Base-by-base conservation (phyloP, 1,140 invertebrate species). In the Stenopsyche tienmushanensis region DNA sequence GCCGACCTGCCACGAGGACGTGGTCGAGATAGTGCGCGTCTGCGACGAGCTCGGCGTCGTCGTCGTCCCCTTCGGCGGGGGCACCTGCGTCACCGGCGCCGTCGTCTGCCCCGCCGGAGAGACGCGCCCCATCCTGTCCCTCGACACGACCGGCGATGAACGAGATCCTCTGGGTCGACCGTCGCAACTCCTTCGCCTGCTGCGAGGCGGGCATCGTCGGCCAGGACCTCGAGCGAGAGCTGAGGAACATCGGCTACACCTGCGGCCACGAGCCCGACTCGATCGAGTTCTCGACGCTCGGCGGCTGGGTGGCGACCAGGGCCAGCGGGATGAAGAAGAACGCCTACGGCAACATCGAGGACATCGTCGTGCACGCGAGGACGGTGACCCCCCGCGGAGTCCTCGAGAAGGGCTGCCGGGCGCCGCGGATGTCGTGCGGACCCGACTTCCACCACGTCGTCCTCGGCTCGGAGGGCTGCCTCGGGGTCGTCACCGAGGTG, bases 291-390 rank as follows among this genome's bases (percentile, higher is more conserved):
- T 94, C 91, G 8, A 98, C 96, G 69, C 81, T 99, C 10, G 97
- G 97, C 10, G 97, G 97, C 15, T 99, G 97, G 97, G 93, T 99
- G 10, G 95, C 97, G 0, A 99, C 97, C 0, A 81, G 96, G 71
- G 97, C 97, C 0, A 98, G 95, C 17, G 97, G 97, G 13, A 99
- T 99, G 97, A 99, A 99, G 79, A 99, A 99, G 79, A 99, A 99
- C 75, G 87, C 91, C 0, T 99, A 98, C 72, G 97, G 97, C 0
- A 99, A 99, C 74, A 99, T 99, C 58, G 96, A 98, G 79, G 96
- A 98, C 76, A 78, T 98, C 21, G 77, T 99, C 1, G 89, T 99
- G 2, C 89, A 94, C 70, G 86, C 95, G 0, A 90, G 88, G 74
- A 90, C 94, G 85, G 93, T 96, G 0, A 97, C 94, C 0, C 83